Conservation (phyloP, 1,140 invertebrate species). For the Parasteatoda tepidariorum region DNA sequence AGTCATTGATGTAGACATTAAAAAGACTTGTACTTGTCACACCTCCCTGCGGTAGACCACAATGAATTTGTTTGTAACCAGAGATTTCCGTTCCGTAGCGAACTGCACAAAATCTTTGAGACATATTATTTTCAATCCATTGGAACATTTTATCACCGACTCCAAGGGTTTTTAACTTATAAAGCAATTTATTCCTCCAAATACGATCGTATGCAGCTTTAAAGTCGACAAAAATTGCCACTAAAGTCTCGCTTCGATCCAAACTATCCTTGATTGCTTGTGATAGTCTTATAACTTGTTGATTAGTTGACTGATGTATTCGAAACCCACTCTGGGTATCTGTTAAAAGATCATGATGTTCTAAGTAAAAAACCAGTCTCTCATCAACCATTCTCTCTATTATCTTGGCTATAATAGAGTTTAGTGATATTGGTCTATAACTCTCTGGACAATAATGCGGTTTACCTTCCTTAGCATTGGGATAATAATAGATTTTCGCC, state of each 20-base stretch:
- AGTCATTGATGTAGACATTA: neutral
- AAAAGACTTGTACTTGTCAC: slow-evolving; percentile 18
- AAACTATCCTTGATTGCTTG: slow-evolving; percentile 18
- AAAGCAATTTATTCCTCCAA: slow-evolving; percentile 22
- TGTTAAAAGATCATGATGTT: neutral
- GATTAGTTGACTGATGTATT: slow-evolving; percentile 15
- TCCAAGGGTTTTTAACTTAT: neutral
- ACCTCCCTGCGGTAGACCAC: neutral
- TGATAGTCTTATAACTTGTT: slow-evolving; percentile 17
- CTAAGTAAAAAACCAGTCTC: slow-evolving; percentile 6
- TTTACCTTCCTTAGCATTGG: slow-evolving; percentile 9
- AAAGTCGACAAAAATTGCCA: neutral
- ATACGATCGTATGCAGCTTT: slow-evolving; percentile 7
- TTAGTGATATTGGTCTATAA: slow-evolving; percentile 7
- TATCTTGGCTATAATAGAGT: slow-evolving; percentile 18
- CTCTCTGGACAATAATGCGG: neutral
- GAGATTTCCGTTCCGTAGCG: neutral
- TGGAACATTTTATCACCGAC: slow-evolving; percentile 15
- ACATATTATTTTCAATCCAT: slow-evolving; percentile 16
- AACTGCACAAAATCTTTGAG: slow-evolving; percentile 22
- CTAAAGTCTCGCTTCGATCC: slow-evolving; percentile 1
- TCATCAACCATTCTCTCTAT: slow-evolving; percentile 9
- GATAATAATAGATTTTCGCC: neutral
- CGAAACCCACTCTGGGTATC: slow-evolving; percentile 4
- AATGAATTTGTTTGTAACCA: slow-evolving; percentile 14